phyloP scores from a whole-genome alignment of 2,113 vertebrate genomes.

The Balaeniceps rex region DNA sequence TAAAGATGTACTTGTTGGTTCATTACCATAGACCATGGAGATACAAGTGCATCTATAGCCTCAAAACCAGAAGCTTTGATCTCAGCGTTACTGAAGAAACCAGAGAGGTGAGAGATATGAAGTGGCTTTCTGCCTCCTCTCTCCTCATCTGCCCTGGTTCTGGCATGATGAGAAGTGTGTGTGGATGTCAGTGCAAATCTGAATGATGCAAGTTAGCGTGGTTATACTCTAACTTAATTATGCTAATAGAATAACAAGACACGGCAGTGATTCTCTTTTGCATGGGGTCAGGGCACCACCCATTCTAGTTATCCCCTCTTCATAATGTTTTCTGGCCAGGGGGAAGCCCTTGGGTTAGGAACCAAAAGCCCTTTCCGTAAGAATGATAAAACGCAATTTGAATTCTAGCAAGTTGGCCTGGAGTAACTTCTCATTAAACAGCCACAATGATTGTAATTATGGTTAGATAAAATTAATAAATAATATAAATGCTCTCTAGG shows the following conservation, averaged over 20 bases:
- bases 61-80: neutral
- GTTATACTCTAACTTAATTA: neutral
- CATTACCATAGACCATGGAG: neutral
- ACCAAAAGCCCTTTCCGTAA: neutral
- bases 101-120: neutral
- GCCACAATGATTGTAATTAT: neutral
- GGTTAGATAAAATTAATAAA: constrained; percentile 60
- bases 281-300: neutral
- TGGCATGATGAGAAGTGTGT: neutral
- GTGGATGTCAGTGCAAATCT: neutral
- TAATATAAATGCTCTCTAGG: constrained; percentile 56
- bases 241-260: neutral
- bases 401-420: constrained; percentile 42
- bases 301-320: neutral
- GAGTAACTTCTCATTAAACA: constrained; percentile 58
- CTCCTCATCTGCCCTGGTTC: neutral
- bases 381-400: neutral
- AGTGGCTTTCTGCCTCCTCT: neutral
- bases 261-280: neutral
- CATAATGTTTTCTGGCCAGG: neutral
- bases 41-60: neutral
- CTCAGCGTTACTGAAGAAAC: neutral
- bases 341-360: neutral
- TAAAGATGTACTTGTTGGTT: neutral
- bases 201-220: neutral